Evolutionary conservation across 2,888 invertebrate genomes (phyloP).

Genomic region (Carterocephalus palaemon): DNA sequence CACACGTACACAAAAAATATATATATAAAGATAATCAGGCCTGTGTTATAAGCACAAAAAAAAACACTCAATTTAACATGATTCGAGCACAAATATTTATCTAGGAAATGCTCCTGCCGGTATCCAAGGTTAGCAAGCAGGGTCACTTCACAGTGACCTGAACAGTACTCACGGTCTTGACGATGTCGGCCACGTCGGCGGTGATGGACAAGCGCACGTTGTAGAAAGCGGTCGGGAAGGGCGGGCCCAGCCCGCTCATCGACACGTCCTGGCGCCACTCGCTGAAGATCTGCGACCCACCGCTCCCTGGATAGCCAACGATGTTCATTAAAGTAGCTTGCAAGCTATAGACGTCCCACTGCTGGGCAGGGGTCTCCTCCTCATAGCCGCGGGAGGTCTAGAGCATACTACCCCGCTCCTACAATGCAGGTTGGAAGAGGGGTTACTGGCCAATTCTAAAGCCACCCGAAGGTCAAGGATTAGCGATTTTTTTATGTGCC

Average conservation of each 20-base stretch:
- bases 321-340: no score
- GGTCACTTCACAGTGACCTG: not conserved
- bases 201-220: constrained; percentile 79
- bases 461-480: no score
- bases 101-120: not conserved
- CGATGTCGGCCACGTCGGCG: constrained; percentile 59
- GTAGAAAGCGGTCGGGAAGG: constrained; percentile 84
- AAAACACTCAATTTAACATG: not conserved
- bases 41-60: not conserved
- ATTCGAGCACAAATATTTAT: no score
- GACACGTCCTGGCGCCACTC: constrained; percentile 71
- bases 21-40: no score
- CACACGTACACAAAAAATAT: no score
- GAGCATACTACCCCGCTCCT: no score
- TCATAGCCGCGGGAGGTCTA: no score
- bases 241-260: constrained; percentile 73
- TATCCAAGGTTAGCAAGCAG: not conserved
- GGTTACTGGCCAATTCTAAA: no score
- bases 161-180: constrained; percentile 70
- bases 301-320: constrained; percentile 54
- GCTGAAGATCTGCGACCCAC: constrained; percentile 62
- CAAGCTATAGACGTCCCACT: no score
- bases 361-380: no score
- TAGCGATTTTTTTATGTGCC: no score
- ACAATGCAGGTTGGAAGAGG: no score